Evolutionary conservation across 2,113 vertebrate genomes (phyloP).

Genomic region (Chionomys nivalis): DNA sequence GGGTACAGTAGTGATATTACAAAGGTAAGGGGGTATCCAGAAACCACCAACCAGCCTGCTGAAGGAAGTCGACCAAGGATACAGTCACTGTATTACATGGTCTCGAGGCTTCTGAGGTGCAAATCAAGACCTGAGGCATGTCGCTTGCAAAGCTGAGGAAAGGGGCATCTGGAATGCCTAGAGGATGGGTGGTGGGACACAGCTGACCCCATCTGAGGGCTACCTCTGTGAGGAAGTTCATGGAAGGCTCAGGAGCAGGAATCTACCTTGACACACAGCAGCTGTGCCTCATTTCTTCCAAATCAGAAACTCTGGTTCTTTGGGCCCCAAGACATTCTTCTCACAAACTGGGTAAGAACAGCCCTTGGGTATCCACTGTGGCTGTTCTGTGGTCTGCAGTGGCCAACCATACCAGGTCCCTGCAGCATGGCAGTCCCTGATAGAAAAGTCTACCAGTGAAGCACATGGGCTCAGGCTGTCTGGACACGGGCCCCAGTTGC

Average conservation of each 20-base stretch:
- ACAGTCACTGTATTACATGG: neutral
- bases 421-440: neutral
- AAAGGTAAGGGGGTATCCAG: neutral
- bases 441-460: neutral
- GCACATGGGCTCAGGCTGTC: neutral
- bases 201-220: neutral
- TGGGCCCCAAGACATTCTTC: neutral
- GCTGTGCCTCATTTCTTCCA: neutral
- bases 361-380: neutral
- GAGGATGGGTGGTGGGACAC: fast-evolving
- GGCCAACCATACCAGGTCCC: neutral
- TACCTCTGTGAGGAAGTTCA: neutral
- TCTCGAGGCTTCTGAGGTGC: neutral
- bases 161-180: neutral
- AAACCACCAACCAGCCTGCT: neutral
- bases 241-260: neutral
- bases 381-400: neutral
- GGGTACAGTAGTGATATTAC: neutral
- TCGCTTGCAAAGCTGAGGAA: neutral
- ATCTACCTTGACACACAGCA: neutral
- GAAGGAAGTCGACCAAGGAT: neutral
- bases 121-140: neutral
- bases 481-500: neutral
- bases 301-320: neutral
- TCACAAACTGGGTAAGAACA: neutral